A percentile compares a stretch with the other conserved stretches of the same genome.
Evolutionary conservation across 2,113 vertebrate species (phyloP).

Genomic region (Sebastes fasciatus): DNA sequence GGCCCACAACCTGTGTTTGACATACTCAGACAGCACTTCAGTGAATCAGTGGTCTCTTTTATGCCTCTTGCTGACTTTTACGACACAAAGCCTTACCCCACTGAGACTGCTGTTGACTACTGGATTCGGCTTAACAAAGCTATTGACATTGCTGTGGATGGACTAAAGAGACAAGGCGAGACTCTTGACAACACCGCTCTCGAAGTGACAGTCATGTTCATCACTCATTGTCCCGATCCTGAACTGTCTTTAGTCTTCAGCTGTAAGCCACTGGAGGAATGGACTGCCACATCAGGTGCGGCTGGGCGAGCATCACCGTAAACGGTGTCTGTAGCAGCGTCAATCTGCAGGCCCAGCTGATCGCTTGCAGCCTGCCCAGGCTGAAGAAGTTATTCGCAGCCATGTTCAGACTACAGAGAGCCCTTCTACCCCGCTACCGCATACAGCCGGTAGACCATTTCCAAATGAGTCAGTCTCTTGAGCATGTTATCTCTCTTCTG

Average conservation of each 20-base stretch:
- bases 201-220: slow-evolving; percentile 20
- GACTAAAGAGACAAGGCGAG: neutral
- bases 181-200: neutral
- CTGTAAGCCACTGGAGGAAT: slow-evolving; percentile 4
- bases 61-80: slow-evolving; percentile 32
- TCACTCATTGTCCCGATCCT: neutral
- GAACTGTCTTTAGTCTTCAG: slow-evolving; percentile 11
- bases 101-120: slow-evolving; percentile 22
- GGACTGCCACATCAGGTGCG: neutral
- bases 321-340: neutral
- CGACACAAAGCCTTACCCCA: neutral
- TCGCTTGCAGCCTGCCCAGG: neutral
- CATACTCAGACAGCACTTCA: slow-evolving; percentile 37
- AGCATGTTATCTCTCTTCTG: neutral
- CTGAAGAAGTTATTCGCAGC: neutral
- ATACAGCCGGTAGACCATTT: neutral
- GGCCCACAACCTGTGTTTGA: neutral
- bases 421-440: too few species aligned
- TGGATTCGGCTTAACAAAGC: slow-evolving; percentile 37
- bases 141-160: neutral
- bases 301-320: neutral
- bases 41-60: slow-evolving; percentile 22
- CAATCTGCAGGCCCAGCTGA: neutral
- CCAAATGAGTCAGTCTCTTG: neutral
- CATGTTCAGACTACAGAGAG: neutral